Evolutionary conservation across 2,888 invertebrate genomes (phyloP).

Genomic region (Matsumyia berberina): DNA sequence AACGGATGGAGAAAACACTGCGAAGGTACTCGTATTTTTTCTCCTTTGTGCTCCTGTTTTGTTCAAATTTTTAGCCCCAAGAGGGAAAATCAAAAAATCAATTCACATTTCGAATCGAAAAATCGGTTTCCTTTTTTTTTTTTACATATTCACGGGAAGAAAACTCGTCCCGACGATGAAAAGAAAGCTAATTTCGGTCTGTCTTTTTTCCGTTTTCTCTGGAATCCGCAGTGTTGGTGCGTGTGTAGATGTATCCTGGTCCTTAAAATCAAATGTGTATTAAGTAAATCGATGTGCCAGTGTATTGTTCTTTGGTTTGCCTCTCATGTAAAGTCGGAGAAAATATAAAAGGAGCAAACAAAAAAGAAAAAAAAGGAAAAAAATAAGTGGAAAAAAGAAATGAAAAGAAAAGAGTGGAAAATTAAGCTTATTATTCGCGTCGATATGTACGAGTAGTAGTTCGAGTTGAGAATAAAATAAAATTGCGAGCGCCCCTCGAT

Average conservation of each 20-base stretch:
- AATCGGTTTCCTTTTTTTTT: not conserved
- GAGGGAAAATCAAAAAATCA: conserved; percentile 20
- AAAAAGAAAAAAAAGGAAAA: conserved; percentile 23
- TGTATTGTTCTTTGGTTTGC: conserved; percentile 68
- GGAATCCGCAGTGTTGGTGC: conserved; percentile 58
- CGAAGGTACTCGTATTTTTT: conserved; percentile 30
- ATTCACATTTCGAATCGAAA: conserved; percentile 1
- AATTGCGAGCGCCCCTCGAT: conserved; percentile 52
- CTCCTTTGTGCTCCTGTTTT: conserved; percentile 41
- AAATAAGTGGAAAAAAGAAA: conserved; percentile 16
- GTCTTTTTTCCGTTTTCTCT: conserved; percentile 50
- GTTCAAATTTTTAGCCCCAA: not conserved
- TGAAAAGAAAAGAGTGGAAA: conserved; percentile 59
- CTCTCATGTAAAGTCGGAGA: conserved; percentile 54
- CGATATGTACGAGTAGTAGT: conserved; percentile 44
- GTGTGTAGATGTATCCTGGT: conserved; percentile 52
- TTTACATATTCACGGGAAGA: no score
- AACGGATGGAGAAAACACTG: conserved; percentile 56
- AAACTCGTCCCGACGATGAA: conserved; percentile 34
- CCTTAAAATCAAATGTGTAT: conserved; percentile 74
- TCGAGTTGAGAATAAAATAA: conserved; percentile 54
- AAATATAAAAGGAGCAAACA: conserved; percentile 42
- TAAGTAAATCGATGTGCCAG: conserved; percentile 73
- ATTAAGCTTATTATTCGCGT: conserved; percentile 60
- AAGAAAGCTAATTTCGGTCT: conserved; percentile 45